Evolutionary conservation across 1,140 invertebrate genomes (phyloP).

Genomic region (Kradibia gibbosae): DNA sequence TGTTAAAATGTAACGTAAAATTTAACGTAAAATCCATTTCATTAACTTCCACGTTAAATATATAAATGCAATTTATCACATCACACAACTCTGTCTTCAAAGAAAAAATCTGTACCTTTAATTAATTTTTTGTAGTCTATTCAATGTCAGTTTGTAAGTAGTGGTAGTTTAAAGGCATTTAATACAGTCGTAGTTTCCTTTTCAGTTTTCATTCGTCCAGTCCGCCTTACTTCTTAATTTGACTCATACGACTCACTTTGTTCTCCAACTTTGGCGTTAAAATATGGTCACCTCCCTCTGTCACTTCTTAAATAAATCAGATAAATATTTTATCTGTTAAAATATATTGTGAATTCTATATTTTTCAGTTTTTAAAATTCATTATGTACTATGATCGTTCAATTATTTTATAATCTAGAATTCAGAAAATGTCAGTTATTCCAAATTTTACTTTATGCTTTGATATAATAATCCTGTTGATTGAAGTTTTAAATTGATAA

Average conservation of each 20-base stretch:
- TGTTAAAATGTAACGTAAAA: too few relatives aligned
- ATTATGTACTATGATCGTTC: neutral
- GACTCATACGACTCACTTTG: neutral
- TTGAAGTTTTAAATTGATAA: too few relatives aligned
- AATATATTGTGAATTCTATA: neutral
- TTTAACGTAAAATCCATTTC: conserved; percentile 33
- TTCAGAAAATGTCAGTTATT: too few relatives aligned
- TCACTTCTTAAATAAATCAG: neutral
- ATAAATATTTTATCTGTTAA: neutral
- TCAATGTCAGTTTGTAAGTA: conserved; percentile 2
- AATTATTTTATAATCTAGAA: neutral
- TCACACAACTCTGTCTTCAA: neutral
- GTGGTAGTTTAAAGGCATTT: neutral
- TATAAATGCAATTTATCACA: neutral
- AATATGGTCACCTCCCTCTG: neutral
- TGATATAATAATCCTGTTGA: too few relatives aligned
- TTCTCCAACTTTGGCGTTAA: neutral
- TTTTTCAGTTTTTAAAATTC: neutral
- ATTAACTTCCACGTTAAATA: conserved; percentile 21
- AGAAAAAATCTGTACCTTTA: conserved; percentile 10
- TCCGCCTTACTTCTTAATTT: neutral
- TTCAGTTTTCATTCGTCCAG: conserved; percentile 13
- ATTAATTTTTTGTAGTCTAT: conserved; percentile 25
- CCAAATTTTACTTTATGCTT: too few relatives aligned
- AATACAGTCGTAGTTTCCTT: neutral